These are phyloP conservation scores for Monoplex corrugatus DNA, from an alignment of 2,888 invertebrate genomes.

Conservation along the genomic window DNA sequence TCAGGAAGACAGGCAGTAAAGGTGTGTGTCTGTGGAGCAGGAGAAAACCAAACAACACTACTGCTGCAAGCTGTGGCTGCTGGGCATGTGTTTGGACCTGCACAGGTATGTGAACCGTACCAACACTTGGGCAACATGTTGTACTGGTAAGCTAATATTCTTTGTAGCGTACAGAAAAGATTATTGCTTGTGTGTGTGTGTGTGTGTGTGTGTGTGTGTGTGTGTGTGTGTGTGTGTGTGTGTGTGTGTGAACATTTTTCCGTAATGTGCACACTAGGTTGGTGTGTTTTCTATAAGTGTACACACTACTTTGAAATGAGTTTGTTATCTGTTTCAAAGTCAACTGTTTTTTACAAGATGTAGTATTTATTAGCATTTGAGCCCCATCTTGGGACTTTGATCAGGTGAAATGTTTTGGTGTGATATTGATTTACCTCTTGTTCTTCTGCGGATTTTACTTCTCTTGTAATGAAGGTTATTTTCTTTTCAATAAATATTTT, in stretches of 20 bases:
- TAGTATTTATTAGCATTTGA: too few species aligned
- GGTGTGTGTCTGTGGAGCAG: slow-evolving; percentile 44
- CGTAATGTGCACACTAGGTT: not conserved
- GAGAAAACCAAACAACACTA: not conserved
- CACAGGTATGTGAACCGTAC: not conserved
- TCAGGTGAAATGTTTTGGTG: too few species aligned
- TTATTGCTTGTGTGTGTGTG: not conserved
- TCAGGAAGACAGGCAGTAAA: not conserved
- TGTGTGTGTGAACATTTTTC: not conserved
- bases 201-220: not conserved
- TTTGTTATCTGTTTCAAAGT: not conserved
- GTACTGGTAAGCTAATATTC: not conserved
- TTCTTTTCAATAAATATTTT: too few species aligned
- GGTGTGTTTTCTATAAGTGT: not conserved
- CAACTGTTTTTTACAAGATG: too few species aligned
- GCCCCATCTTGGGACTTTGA: too few species aligned
- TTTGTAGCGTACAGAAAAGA: not conserved
- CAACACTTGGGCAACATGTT: not conserved
- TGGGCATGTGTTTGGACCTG: slow-evolving; percentile 26
- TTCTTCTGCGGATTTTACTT: too few species aligned
- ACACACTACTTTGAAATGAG: not conserved
- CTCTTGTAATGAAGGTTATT: too few species aligned
- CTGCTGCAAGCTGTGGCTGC: slow-evolving; percentile 14
- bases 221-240: slow-evolving; percentile 13
- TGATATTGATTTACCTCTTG: too few species aligned